Evolutionary conservation across 2,113 vertebrate species (phyloP), one percentile per base, ranked within the genome.

Genomic region (Siniperca knerii): DNA sequence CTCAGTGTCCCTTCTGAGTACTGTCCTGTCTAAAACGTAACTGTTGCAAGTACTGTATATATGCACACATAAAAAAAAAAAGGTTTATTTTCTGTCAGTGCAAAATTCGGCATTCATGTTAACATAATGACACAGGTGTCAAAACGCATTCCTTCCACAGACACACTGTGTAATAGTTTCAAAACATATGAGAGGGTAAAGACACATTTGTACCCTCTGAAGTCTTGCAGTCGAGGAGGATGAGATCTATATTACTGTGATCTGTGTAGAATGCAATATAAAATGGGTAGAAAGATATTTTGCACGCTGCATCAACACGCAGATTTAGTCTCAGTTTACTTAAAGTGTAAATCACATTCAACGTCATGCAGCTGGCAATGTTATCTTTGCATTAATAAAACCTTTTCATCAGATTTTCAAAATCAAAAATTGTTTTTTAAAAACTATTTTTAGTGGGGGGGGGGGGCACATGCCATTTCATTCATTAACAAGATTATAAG

Each of bases 71-170:
- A 18, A 23, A 60, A 73, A 58, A 13, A 67, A n/a, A 61, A 75
- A 50, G 8, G 0, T 20, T 76, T 75, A 42, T 85, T 81, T 88
- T 83, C 67, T 33, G 74, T 93, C 92, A 93, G 90, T 93, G 92
- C 92, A 93, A 93, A 87, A 60, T 75, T 80, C 64, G n/a, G 65
- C 77, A 64, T 86, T 87, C 33, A 66, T 87, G 48, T 89, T 69
- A 89, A 74, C 80, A 83, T 85, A 82, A 85, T 84, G 66, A 86
- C 4, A 29, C 54, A 74, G 62, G 70, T 67, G 77, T 70, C 62
- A 12, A 66, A 80, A 85, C 2, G 15, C 55, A 80, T 79, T 75
- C 54, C 44, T 72, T 79, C 70, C 46, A 83, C 29, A 66, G 21
- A 83, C 58, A 81, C 46, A 18, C 33, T 58, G 66, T 72, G 58